phyloP scores from a whole-genome alignment of 1,140 invertebrate species.

The Temnothorax nylanderi region DNA sequence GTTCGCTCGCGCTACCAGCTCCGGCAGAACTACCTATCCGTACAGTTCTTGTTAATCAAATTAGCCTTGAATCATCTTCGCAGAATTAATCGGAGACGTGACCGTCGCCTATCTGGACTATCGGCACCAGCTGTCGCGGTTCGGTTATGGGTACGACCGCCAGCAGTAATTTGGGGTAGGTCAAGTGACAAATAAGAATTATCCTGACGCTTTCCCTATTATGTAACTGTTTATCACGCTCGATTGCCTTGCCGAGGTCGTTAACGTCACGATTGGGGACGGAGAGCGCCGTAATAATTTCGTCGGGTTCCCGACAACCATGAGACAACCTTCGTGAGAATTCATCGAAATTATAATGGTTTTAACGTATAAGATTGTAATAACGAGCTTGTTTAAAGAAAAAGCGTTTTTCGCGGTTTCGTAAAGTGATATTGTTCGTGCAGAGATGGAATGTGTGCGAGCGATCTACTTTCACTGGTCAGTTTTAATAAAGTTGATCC shows the following conservation, averaged over 20 bases:
- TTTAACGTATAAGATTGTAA: background rate
- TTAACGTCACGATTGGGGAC: background rate
- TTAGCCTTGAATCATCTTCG: background rate
- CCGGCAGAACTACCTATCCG: background rate
- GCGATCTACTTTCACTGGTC: background rate
- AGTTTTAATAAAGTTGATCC: background rate
- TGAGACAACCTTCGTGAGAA: background rate
- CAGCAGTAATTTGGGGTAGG: slow-evolving; percentile 1
- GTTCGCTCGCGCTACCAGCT: background rate
- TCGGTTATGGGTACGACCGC: slow-evolving; percentile 2
- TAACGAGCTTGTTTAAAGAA: background rate
- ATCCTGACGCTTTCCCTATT: background rate
- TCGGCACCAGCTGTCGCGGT: background rate
- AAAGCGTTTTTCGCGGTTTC: background rate
- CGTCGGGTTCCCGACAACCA: background rate
- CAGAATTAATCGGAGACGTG: background rate
- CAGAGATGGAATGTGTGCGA: background rate
- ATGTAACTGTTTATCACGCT: background rate
- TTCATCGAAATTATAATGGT: too few relatives aligned
- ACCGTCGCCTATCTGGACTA: background rate
- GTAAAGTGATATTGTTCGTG: background rate
- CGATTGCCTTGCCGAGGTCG: background rate
- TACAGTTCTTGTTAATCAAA: background rate
- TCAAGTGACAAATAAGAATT: background rate
- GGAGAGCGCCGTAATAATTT: background rate